These are phyloP conservation scores for Takifugu rubripes DNA, from an alignment of 2,797 vertebrate genomes.

Conservation along the genomic window DNA sequence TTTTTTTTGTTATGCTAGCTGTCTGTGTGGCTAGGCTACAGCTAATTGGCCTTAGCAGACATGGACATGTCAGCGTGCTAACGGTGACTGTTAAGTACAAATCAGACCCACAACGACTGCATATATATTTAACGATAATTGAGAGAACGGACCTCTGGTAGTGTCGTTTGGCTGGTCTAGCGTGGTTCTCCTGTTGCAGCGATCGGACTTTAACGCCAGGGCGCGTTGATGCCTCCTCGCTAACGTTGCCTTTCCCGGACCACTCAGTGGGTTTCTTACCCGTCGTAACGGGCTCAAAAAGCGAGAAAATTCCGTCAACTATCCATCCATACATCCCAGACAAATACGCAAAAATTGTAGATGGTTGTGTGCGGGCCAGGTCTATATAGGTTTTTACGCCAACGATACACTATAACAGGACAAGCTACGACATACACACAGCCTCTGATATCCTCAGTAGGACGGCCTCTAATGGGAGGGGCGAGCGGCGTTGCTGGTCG, in stretches of 20 bases:
- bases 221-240: slow-evolving; percentile 35
- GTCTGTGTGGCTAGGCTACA: not conserved
- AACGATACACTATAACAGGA: not conserved
- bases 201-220: slow-evolving; percentile 29
- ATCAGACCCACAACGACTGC: not conserved
- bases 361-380: slow-evolving; percentile 67
- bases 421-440: slow-evolving; percentile 56
- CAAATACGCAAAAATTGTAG: slow-evolving; percentile 66
- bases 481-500: slow-evolving; percentile 42
- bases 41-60: not conserved
- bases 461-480: not conserved
- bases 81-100: not conserved
- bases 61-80: accelerated
- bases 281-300: slow-evolving; percentile 73
- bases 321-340: slow-evolving; percentile 86
- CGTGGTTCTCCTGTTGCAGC: slow-evolving; percentile 48
- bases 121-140: not conserved
- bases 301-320: slow-evolving; percentile 80
- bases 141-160: slow-evolving; percentile 73
- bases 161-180: slow-evolving; percentile 75
- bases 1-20: not conserved
- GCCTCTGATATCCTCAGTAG: slow-evolving; percentile 17
- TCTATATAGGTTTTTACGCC: slow-evolving; percentile 26
- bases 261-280: slow-evolving; percentile 59
- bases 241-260: slow-evolving; percentile 49